These are phyloP conservation scores for Apostichopus californicus DNA, from an alignment of 35 echinoderm and acorn worm species.

Conservation along the genomic window DNA sequence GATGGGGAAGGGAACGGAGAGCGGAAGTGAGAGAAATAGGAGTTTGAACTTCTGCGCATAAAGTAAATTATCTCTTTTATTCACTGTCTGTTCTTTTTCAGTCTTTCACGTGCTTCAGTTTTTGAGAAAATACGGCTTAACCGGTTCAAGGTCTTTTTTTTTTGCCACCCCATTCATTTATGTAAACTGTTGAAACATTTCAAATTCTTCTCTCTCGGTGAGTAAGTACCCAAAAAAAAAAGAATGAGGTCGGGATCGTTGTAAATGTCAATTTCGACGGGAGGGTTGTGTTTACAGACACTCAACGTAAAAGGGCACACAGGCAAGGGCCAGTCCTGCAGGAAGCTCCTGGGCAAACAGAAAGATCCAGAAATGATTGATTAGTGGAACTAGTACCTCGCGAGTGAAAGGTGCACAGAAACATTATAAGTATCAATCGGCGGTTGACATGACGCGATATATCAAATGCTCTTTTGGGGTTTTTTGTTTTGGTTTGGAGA, in stretches of 20 bases:
- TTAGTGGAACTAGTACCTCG: neutral
- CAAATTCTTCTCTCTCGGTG: too few species aligned
- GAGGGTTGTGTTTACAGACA: neutral
- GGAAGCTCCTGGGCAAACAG: neutral
- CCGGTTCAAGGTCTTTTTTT: too few species aligned
- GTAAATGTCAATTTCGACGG: neutral
- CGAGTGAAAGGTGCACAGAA: neutral
- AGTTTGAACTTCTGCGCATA: too few species aligned
- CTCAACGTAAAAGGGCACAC: conserved; percentile 8
- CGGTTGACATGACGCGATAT: neutral
- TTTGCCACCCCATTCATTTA: too few species aligned
- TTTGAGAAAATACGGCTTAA: too few species aligned
- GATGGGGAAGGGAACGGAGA: too few species aligned
- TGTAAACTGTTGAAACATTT: too few species aligned
- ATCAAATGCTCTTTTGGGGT: neutral
- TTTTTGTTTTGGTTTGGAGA: neutral
- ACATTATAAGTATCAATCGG: neutral
- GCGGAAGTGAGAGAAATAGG: too few species aligned
- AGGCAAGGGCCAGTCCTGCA: neutral
- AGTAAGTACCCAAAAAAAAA: too few species aligned
- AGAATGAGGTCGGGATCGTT: neutral
- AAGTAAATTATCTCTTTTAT: too few species aligned
- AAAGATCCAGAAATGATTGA: neutral
- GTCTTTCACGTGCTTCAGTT: too few species aligned
- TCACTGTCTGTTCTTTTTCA: too few species aligned